Base-by-base conservation (phyloP, 2,797 vertebrate genomes). In the Microchirus variegatus region DNA sequence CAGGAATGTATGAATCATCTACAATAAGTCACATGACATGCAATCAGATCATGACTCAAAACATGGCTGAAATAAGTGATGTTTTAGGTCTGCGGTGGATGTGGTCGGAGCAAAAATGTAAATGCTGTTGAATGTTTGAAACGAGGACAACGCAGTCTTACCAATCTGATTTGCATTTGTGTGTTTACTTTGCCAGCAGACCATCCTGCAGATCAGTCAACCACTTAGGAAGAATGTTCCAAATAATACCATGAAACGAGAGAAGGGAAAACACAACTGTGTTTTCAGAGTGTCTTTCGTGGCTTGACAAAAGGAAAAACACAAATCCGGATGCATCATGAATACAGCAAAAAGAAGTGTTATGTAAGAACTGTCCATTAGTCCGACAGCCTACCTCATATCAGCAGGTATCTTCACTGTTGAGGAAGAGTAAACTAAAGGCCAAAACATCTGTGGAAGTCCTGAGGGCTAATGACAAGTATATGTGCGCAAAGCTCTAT, bases 181-280 rank as follows among this genome's bases (percentile, higher is more conserved):
- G 40, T 73, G 45, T 45, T 47, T 76, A 70, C 63, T 70, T 70
- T 74, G 50, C 49, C 64, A 77, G 43, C 44, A 75, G 79, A 83
- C 70, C 75, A 78, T 85, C 65, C 71, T 69, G 53, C 75, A 60
- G 58, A 62, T 60, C 70, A 80, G 71, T 82, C 62, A 78, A 59
- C 58, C 45, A 48, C 48, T 53, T 43, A 59, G 67, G 45, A 58
- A 38, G 50, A 41, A 53, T 53, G 47, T 35, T 61, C 12, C 38
- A 54, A 64, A 67, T 44, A 18, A 66, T 55, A 51, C 15, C 59
- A 68, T 66, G 62, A 72, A 75, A 68, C 54, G 9, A 63, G 43
- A 58, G 42, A 42, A 38, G 52, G 50, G 61, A 19, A 46, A 60
- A 56, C 43, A 42, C 51, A 52, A 65, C 47, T 55, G 41, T 54